Conservation (phyloP, 2,113 vertebrate species). For the Thalassoma bifasciatum region DNA sequence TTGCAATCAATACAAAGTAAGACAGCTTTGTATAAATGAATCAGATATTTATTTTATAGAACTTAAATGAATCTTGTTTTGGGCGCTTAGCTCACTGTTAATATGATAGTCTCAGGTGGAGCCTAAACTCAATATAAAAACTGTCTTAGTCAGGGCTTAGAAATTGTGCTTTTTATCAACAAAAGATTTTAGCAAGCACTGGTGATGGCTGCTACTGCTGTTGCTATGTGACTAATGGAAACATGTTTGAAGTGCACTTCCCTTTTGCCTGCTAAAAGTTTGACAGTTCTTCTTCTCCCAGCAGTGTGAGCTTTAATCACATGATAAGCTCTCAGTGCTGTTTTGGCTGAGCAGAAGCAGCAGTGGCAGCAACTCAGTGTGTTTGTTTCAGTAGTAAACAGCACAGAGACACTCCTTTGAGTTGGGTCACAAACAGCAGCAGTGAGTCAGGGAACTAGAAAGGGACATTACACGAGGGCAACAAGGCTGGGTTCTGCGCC, state of each 20-base stretch:
- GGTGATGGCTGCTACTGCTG: conserved; percentile 31
- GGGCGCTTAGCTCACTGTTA: background rate
- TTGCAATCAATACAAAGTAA: no score
- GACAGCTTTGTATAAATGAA: no score
- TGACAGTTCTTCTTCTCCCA: conserved; percentile 20
- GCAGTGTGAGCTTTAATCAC: conserved; percentile 27
- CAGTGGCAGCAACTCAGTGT: background rate
- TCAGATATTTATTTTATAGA: no score
- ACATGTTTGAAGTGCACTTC: conserved; percentile 59
- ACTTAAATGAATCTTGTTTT: no score
- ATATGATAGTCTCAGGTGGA: conserved; percentile 42
- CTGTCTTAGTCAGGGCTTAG: background rate
- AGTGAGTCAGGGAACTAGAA: conserved; percentile 42
- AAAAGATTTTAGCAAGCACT: conserved; percentile 40
- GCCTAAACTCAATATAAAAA: conserved; percentile 4
- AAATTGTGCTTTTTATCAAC: conserved; percentile 33
- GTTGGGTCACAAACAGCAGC: conserved; percentile 12
- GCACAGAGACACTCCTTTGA: conserved; percentile 24
- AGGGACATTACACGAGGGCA: background rate
- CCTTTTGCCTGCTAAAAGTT: conserved; percentile 56
- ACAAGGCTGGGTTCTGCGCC: background rate
- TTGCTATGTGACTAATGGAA: conserved; percentile 75
- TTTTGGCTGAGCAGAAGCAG: conserved; percentile 14
- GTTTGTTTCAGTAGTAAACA: conserved; percentile 44
- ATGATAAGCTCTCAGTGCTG: conserved; percentile 34